These are phyloP conservation scores for Caerostris darwini DNA, from an alignment of 1,140 invertebrate species.

Conservation along the genomic window DNA sequence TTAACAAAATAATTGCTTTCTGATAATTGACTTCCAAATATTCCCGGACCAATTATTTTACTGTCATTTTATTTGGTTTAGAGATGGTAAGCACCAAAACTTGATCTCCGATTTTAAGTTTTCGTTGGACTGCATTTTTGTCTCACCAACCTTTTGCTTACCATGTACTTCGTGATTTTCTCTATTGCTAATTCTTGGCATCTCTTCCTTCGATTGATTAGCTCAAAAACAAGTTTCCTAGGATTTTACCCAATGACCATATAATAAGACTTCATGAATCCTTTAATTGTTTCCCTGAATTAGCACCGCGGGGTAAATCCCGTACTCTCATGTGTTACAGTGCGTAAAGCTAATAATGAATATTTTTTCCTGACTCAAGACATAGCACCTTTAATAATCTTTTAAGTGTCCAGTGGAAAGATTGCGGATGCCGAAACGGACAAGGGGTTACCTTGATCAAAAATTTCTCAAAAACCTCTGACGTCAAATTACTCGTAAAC, in stretches of 20 bases:
- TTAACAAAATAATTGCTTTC: too few species aligned
- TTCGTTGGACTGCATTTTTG: not conserved
- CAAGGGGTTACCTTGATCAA: too few species aligned
- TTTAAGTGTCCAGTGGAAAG: too few species aligned
- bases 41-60: not conserved
- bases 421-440: too few species aligned
- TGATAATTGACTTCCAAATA: not conserved
- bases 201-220: not conserved
- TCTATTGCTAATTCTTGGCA: not conserved
- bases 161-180: not conserved
- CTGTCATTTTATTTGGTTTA: not conserved
- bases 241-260: not conserved
- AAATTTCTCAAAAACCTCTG: too few species aligned
- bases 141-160: not conserved
- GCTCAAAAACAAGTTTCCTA: not conserved
- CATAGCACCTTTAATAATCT: too few species aligned
- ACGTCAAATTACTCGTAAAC: too few species aligned
- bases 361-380: not conserved
- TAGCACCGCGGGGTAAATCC: not conserved
- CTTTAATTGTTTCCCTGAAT: not conserved
- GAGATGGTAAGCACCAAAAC: not conserved
- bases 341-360: not conserved
- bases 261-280: not conserved
- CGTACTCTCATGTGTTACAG: not conserved
- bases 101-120: not conserved